Conservation (phyloP, 2,888 invertebrate genomes). For the Lepidocyrtoides sp. region DNA sequence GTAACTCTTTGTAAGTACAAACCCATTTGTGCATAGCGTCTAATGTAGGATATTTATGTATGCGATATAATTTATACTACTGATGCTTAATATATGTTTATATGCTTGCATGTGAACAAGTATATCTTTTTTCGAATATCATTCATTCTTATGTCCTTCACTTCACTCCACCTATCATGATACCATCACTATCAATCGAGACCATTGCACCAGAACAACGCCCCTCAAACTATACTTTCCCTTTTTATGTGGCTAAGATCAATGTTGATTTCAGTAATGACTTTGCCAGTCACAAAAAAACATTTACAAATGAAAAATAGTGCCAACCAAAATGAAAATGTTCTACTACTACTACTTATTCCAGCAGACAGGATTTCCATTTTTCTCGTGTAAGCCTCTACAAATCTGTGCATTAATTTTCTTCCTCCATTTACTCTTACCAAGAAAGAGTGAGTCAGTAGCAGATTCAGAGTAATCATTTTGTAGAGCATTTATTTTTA, state of each 20-base stretch:
- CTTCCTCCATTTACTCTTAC: not conserved
- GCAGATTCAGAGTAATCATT: not conserved
- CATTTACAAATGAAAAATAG: not conserved
- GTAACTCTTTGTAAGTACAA: no score
- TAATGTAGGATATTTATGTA: no score
- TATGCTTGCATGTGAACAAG: no score
- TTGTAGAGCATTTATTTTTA: not conserved
- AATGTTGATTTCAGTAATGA: not conserved
- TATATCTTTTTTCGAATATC: no score
- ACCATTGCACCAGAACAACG: no score
- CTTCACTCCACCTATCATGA: no score
- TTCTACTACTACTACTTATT: not conserved
- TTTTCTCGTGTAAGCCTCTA: not conserved
- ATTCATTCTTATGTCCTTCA: no score
- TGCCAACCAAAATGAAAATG: not conserved
- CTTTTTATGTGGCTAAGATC: not conserved
- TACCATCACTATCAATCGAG: no score
- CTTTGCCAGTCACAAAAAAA: not conserved
- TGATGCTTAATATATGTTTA: no score
- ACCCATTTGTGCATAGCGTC: no score
- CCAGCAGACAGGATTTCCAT: not conserved
- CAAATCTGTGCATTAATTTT: not conserved
- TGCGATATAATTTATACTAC: no score
- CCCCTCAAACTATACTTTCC: not conserved
- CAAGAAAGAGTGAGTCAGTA: constrained; percentile 3